Evolutionary conservation across 1,140 invertebrate species (phyloP).

Genomic region (Calycopis cecrops): DNA sequence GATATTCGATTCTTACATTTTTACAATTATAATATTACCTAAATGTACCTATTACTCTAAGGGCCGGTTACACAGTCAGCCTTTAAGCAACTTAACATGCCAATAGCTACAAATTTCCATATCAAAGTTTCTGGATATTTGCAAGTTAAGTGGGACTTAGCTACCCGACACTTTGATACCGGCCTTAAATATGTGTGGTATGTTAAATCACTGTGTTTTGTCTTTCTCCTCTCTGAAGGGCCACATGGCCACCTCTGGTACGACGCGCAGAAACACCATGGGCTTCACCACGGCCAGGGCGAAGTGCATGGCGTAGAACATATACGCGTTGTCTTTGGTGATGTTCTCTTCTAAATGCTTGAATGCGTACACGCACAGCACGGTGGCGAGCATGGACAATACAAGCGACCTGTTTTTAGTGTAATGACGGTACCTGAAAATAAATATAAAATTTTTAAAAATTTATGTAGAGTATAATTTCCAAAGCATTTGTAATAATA

Average conservation of each 20-base stretch:
- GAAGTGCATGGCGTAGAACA: slow-evolving; percentile 38
- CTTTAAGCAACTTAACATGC: no score
- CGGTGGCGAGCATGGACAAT: slow-evolving; percentile 34
- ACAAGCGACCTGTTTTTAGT: slow-evolving; percentile 43
- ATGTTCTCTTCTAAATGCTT: slow-evolving; percentile 33
- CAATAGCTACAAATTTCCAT: no score
- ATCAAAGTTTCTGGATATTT: no score
- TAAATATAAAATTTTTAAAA: neutral
- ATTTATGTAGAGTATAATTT: no score
- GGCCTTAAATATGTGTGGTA: no score
- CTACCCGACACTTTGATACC: no score
- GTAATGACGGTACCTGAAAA: slow-evolving; percentile 55
- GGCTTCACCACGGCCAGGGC: slow-evolving; percentile 35
- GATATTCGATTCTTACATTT: no score
- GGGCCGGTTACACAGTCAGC: no score
- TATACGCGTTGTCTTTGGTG: slow-evolving; percentile 24
- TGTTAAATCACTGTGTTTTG: neutral
- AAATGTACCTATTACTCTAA: no score
- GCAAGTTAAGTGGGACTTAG: no score
- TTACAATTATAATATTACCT: no score
- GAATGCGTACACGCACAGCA: slow-evolving; percentile 26
- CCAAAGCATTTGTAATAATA: no score
- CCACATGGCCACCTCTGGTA: slow-evolving; percentile 41
- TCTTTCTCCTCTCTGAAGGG: slow-evolving; percentile 25
- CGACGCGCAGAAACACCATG: slow-evolving; percentile 31